Evolutionary conservation across 2,797 vertebrate genomes (phyloP).

Genomic region (Gastrophryne carolinensis): DNA sequence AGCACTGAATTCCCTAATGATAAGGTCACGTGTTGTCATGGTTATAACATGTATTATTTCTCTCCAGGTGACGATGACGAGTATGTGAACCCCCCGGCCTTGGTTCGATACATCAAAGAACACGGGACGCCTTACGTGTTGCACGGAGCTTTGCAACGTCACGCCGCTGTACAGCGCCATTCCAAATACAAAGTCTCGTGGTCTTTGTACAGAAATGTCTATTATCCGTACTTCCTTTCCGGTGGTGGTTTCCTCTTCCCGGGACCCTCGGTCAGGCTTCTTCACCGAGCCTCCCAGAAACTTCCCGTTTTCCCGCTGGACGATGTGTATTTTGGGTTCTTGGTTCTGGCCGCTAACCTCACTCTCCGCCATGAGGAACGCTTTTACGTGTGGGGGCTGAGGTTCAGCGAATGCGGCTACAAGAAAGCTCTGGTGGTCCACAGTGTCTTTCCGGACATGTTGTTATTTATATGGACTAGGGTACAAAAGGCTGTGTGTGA

Average conservation of each 20-base stretch:
- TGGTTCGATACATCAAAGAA: background rate
- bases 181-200: background rate
- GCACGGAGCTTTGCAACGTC: constrained; percentile 23
- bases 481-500: background rate
- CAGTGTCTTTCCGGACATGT: background rate
- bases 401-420: background rate
- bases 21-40: too few species aligned
- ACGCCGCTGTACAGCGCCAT: rapidly evolving
- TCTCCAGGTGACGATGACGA: constrained; percentile 33
- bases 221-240: constrained; percentile 42
- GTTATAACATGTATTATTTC: background rate
- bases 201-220: background rate
- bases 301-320: constrained; percentile 50
- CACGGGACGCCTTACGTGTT: background rate
- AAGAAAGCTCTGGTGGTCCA: constrained; percentile 4
- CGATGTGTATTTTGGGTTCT: constrained; percentile 30
- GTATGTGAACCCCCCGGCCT: constrained; percentile 17
- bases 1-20: too few species aligned
- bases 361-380: background rate
- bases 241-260: constrained; percentile 46
- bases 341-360: background rate
- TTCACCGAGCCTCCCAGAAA: background rate
- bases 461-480: background rate
- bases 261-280: rapidly evolving
- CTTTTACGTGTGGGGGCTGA: constrained; percentile 11